These are phyloP conservation scores for Chaetogeoica ovagalla DNA, from an alignment of 2,888 invertebrate species.

Conservation along the genomic window DNA sequence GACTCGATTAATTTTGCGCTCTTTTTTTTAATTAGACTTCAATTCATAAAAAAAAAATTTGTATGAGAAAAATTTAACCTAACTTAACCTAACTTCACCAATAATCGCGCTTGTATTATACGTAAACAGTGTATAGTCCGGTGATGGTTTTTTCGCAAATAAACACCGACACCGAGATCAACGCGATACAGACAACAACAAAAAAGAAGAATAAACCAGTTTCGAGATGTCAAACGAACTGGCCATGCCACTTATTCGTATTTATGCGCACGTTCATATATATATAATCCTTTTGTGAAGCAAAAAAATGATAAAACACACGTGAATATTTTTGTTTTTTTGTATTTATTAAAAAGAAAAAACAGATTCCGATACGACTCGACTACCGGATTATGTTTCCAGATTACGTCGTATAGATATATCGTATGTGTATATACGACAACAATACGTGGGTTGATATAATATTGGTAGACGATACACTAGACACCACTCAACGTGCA, in stretches of 20 bases:
- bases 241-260: constrained; percentile 34
- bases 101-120: neutral
- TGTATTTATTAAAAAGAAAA: neutral
- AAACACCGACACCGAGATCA: neutral
- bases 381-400: constrained; percentile 49
- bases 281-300: constrained; percentile 36
- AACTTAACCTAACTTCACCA: too few relatives aligned
- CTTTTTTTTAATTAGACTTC: too few relatives aligned
- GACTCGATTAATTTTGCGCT: too few relatives aligned
- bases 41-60: too few relatives aligned
- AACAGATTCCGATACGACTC: constrained; percentile 37
- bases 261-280: neutral
- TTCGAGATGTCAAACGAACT: constrained; percentile 26
- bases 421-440: neutral
- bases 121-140: neutral
- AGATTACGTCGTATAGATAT: constrained; percentile 30
- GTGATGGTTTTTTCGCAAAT: constrained; percentile 42
- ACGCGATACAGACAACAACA: neutral
- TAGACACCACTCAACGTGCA: neutral
- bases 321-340: constrained; percentile 6
- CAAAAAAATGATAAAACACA: constrained; percentile 31
- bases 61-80: too few relatives aligned
- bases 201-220: constrained; percentile 26
- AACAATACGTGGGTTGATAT: too few relatives aligned
- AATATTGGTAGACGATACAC: too few relatives aligned